phyloP scores from a whole-genome alignment of 2,888 invertebrate species.

The Drosophila percnosoma region DNA sequence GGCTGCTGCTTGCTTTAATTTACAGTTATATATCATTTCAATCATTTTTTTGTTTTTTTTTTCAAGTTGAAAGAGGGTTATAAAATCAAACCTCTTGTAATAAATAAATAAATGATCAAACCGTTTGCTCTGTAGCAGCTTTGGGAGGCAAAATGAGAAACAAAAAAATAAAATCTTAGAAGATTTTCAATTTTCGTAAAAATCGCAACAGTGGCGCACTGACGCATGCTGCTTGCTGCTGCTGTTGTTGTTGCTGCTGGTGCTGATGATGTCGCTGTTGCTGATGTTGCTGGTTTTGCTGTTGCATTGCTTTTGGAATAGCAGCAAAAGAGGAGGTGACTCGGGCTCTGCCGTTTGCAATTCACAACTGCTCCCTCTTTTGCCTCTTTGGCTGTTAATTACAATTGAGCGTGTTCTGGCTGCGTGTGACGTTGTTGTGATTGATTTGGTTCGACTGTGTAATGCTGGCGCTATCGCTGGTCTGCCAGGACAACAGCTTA shows the following conservation, averaged over 20 bases:
- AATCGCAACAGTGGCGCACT: constrained; percentile 68
- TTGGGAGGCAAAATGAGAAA: constrained; percentile 49
- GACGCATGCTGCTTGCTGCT: constrained; percentile 58
- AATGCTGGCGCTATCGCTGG: constrained; percentile 63
- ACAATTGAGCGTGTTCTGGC: constrained; percentile 72
- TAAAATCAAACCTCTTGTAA: background rate
- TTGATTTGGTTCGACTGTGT: constrained; percentile 76
- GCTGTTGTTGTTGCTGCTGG: constrained; percentile 39
- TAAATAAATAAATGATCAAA: constrained; percentile 12
- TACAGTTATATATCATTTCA: constrained; percentile 15
- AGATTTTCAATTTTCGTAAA: constrained; percentile 74
- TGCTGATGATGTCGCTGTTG: constrained; percentile 36
- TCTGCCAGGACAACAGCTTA: constrained; percentile 88
- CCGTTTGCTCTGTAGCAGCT: constrained; percentile 39
- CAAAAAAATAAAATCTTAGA: constrained; percentile 48
- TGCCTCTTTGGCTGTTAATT: constrained; percentile 84
- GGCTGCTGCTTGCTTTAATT: constrained; percentile 67
- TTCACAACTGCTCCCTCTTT: constrained; percentile 82
- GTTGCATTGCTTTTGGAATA: constrained; percentile 62
- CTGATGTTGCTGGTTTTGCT: constrained; percentile 31
- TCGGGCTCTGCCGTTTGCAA: constrained; percentile 55
- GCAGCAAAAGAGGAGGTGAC: constrained; percentile 82
- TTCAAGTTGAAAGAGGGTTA: constrained; percentile 11
- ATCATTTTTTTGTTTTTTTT: constrained; percentile 4
- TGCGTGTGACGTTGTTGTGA: constrained; percentile 70